Evolutionary conservation across 2,113 vertebrate species (phyloP), one percentile per base, ranked within the genome.

Genomic region (Pteruthius melanotis): DNA sequence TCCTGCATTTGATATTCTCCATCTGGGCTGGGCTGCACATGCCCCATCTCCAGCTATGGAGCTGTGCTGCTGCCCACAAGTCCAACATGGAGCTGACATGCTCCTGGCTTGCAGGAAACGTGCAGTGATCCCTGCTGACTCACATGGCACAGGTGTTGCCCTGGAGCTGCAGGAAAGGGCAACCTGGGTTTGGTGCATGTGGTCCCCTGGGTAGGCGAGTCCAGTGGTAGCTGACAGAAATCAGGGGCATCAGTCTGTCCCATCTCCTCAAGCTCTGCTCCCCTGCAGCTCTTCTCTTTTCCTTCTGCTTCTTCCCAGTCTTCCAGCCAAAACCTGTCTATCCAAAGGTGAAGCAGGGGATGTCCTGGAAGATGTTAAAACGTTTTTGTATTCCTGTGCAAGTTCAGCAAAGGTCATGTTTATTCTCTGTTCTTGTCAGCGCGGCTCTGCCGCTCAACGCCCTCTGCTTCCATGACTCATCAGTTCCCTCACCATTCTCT

Each of bases 131-230:
- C 21, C 1, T 3, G 4, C 44, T 74, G 82, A 11, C 26, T 72
- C 59, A 8, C 1, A 0, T 42, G 85, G 57, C 16, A 35, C 66
- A 15, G 1, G 1, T 0, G 0, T 61, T 66, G 63, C 37, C 8
- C 28, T 16, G 44, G 37, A 40, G 31, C 45, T 75, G 47, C 28
- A 60, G 68, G 20, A 52, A 14, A 89, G 24, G 69, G 15, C 37
- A 70, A 0, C n/a, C 35, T 4, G 15, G 15, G 2, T 80, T 76
- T 77, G 52, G 24, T 80, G 63, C 61, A 6, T 50, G 21, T 54
- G 12, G 10, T 77, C 15, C 21, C 30, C 31, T 27, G 39, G 9
- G 47, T 20, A 10, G 27, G 5, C 2, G 12, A 84, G 49, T 31
- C 13, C 87, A 28, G 33, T 0, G 0, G 28, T 40, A 28, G 45